Base-by-base conservation (phyloP, 2,888 invertebrate genomes). In the Leucoptera coffeella region DNA sequence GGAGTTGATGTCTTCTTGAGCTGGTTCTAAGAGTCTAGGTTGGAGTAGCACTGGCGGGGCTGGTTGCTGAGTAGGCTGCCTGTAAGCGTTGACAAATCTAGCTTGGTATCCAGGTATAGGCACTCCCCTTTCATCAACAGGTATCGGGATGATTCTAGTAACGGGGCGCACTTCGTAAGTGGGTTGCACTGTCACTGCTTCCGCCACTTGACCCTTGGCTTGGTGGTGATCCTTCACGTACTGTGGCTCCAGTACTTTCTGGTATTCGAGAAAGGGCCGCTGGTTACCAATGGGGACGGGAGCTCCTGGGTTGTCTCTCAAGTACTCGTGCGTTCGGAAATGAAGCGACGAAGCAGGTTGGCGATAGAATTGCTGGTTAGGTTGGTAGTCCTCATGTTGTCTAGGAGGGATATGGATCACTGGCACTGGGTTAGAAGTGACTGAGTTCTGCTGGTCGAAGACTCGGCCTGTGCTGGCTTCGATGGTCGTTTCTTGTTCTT, bases 391-490 rank as follows among this genome's bases (percentile, higher is more conserved):
- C 11, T 62, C 55, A 2, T 44, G 41, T 4, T 58, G 53, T 29
- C 60, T 47, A n/a, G 54, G 54, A 26, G 73, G 74, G 28, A 76
- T 73, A 38, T 77, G 75, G 14, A 74, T 54, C 2, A 75, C 61
- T 28, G 75, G 74, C 30, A 73, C 58, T 26, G 76, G 61, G 27
- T 65, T 74, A 12, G 74, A 59, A 5, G 75, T 75, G 30, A 71
- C 59, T 28, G 57, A 56, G 35, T 53, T 60, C 33, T 71, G 64
- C 15, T 57, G 58, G 26, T 73, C 64, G 28, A 64, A 69, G 12
- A 62, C 56, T 26, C 73, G 53, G 20, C 75, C 74, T 0, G 74
- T 74, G 32, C 73, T 74, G 1, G 73, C 67, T 47, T 73, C 73
- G 12, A 64, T 47, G 2, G 60, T 67, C 0, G 59, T 62, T 38